A percentile compares a stretch with the other conserved stretches of the same genome.
Conservation (phyloP, 2,888 invertebrate species). For the Xylophagus ater region DNA sequence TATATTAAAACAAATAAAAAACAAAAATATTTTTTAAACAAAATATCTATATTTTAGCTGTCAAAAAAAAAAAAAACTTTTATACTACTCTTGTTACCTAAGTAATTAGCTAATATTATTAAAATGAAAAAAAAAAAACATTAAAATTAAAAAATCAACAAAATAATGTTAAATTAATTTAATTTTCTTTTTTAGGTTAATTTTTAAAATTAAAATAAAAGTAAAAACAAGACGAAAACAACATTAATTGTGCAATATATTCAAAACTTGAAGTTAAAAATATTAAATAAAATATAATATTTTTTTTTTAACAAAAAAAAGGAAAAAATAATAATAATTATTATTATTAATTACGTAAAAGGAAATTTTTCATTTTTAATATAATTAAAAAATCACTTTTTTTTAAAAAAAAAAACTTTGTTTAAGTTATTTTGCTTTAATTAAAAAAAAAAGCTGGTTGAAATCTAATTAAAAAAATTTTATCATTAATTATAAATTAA, state of each 20-base stretch:
- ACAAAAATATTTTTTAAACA: slow-evolving; percentile 14
- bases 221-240: not conserved
- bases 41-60: slow-evolving; percentile 18
- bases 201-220: slow-evolving; percentile 6
- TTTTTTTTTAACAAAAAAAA: slow-evolving; percentile 3
- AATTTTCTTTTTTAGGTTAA: slow-evolving; percentile 10
- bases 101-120: slow-evolving; percentile 16
- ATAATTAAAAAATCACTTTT: too few relatives aligned
- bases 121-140: slow-evolving; percentile 13
- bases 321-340: not conserved
- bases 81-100: slow-evolving; percentile 19
- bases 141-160: slow-evolving; percentile 6
- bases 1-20: slow-evolving; percentile 8
- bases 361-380: too few relatives aligned
- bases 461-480: too few relatives aligned
- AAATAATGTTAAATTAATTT: slow-evolving; percentile 3
- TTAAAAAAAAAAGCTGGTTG: too few relatives aligned
- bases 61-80: slow-evolving; percentile 17
- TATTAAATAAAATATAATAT: too few relatives aligned
- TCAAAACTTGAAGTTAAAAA: too few relatives aligned
- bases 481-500: too few relatives aligned
- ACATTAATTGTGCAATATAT: slow-evolving; percentile 15
- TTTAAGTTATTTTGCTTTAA: too few relatives aligned
- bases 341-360: too few relatives aligned
- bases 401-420: too few relatives aligned